phyloP scores from a whole-genome alignment of 1,140 invertebrate genomes.

The Halyomorpha halys region DNA sequence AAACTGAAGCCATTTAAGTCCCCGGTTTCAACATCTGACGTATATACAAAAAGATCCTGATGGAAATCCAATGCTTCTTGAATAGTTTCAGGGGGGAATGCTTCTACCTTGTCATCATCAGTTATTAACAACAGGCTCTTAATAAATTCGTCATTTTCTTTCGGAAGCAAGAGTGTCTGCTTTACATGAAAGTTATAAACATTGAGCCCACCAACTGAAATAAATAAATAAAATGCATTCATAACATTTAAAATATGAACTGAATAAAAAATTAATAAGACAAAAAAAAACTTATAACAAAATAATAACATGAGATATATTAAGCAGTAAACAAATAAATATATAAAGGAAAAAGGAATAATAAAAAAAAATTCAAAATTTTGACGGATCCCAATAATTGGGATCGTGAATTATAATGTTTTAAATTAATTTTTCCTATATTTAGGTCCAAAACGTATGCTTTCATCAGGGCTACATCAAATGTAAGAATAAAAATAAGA shows the following conservation, averaged over 20 bases:
- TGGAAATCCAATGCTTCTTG: conserved; percentile 40
- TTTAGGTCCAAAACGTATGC: too few relatives aligned
- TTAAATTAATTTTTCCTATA: too few relatives aligned
- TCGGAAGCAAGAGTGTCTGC: conserved; percentile 60
- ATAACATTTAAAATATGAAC: neutral
- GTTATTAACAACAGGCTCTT: conserved; percentile 70
- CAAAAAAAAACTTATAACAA: too few relatives aligned
- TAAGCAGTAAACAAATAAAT: too few relatives aligned
- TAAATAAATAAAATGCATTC: neutral
- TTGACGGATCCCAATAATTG: too few relatives aligned
- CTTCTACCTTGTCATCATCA: conserved; percentile 53
- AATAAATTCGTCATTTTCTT: conserved; percentile 58
- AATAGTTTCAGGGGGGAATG: conserved; percentile 50
- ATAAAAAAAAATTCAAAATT: too few relatives aligned
- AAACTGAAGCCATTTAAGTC: conserved; percentile 59
- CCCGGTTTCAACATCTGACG: conserved; percentile 51
- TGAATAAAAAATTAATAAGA: too few relatives aligned
- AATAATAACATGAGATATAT: too few relatives aligned
- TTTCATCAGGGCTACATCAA: too few relatives aligned
- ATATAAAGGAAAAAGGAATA: too few relatives aligned
- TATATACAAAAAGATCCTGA: conserved; percentile 57
- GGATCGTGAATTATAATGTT: too few relatives aligned
- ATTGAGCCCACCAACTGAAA: conserved; percentile 40
- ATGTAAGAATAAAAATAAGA: too few relatives aligned
- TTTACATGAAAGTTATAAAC: conserved; percentile 58